phyloP scores from a whole-genome alignment of 2,113 vertebrate species.

The Oenanthe melanoleuca region DNA sequence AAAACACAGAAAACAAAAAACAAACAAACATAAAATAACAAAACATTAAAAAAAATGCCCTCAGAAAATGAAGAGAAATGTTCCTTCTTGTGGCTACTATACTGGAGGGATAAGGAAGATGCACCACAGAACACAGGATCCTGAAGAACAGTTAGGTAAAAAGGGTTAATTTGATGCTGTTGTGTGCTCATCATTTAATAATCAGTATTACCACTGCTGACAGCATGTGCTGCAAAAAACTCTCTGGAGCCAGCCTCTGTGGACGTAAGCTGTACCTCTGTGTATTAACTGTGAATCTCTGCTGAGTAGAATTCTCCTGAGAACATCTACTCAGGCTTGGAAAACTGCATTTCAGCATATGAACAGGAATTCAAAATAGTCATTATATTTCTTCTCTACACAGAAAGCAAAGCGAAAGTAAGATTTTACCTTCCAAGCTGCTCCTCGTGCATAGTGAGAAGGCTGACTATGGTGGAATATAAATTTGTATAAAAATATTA shows the following conservation, averaged over 20 bases:
- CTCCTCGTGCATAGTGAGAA: not conserved
- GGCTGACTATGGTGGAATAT: not conserved
- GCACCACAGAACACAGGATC: not conserved
- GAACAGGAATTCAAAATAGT: not conserved
- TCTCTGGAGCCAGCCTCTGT: not conserved
- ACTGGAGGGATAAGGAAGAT: not conserved
- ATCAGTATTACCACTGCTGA: not conserved
- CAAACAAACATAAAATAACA: too few species aligned
- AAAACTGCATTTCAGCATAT: not conserved
- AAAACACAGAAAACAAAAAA: not conserved
- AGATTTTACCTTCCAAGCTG: not conserved
- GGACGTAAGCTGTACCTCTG: not conserved
- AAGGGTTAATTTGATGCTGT: not conserved
- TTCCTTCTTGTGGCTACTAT: not conserved
- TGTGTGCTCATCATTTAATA: not conserved
- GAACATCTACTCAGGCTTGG: not conserved
- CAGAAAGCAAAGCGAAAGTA: not conserved
- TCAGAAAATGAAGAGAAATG: accelerated
- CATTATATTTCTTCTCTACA: not conserved
- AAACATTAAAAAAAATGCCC: not conserved
- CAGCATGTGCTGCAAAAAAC: not conserved
- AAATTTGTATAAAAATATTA: not conserved
- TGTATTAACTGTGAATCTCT: not conserved
- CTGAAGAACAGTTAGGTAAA: not conserved
- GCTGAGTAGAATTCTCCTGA: not conserved